phyloP scores from a whole-genome alignment of 2,888 invertebrate species.

The Thereva nobilitata region DNA sequence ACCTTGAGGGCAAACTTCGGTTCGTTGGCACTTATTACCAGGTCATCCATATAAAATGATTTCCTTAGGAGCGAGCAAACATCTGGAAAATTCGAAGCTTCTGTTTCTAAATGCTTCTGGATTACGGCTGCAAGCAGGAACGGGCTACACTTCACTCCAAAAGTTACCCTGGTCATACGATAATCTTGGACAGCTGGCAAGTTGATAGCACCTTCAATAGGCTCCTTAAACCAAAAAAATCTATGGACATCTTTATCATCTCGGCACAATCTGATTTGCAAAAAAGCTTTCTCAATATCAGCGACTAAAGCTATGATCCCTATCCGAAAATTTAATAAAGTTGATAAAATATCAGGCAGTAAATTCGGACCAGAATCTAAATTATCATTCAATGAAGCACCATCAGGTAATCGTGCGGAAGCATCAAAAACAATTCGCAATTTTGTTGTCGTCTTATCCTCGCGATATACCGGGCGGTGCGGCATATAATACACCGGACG shows the following conservation, averaged over 20 bases:
- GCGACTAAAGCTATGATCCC: slow-evolving; percentile 41
- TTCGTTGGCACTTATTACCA: slow-evolving; percentile 5
- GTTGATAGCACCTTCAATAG: slow-evolving; percentile 9
- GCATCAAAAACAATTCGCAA: slow-evolving; percentile 39
- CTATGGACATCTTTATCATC: slow-evolving; percentile 41
- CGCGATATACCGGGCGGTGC: slow-evolving; percentile 31
- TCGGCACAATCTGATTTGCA: neutral
- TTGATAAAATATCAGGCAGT: slow-evolving; percentile 41
- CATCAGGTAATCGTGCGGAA: slow-evolving; percentile 33
- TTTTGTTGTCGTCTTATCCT: slow-evolving; percentile 36
- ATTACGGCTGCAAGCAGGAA: neutral
- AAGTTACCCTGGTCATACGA: slow-evolving; percentile 34
- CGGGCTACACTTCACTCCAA: neutral
- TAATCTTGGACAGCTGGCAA: slow-evolving; percentile 31
- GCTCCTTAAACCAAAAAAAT: slow-evolving; percentile 42
- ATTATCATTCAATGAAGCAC: slow-evolving; percentile 43
- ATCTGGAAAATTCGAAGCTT: neutral
- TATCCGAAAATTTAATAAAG: slow-evolving; percentile 35
- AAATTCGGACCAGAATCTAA: slow-evolving; percentile 44
- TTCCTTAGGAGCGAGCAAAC: neutral
- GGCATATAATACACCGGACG: slow-evolving; percentile 38
- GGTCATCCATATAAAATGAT: neutral
- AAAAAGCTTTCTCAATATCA: slow-evolving; percentile 34
- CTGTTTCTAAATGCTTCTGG: neutral
- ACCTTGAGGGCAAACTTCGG: neutral